A percentile compares a stretch with the other conserved stretches of the same genome.
Evolutionary conservation across 1,140 invertebrate species (phyloP).

Genomic region (Palaemon carinicauda): DNA sequence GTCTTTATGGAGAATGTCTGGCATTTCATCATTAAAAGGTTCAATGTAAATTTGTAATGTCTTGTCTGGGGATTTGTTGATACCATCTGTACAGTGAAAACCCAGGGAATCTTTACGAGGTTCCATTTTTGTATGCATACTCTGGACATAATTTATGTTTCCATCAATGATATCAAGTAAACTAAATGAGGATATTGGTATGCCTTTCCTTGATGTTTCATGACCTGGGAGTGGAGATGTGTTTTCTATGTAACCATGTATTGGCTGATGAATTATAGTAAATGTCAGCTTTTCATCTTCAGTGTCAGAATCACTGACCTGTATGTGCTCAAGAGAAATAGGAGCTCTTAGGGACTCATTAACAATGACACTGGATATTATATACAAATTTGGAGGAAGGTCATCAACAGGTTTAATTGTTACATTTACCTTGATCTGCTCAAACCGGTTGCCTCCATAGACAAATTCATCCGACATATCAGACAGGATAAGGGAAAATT

Average conservation of each 20-base stretch:
- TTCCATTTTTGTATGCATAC: slow-evolving; percentile 65
- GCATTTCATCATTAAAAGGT: slow-evolving; percentile 66
- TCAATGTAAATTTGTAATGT: slow-evolving; percentile 62
- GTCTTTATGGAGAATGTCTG: slow-evolving; percentile 64
- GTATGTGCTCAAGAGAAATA: slow-evolving; percentile 63
- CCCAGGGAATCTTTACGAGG: slow-evolving; percentile 63
- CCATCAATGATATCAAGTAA: slow-evolving; percentile 62
- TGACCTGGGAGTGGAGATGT: slow-evolving; percentile 64
- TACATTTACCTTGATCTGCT: slow-evolving; percentile 63
- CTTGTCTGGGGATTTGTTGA: slow-evolving; percentile 61
- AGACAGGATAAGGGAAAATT: slow-evolving; percentile 63
- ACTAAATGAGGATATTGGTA: slow-evolving; percentile 64
- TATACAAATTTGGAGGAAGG: slow-evolving; percentile 61
- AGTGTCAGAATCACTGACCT: slow-evolving; percentile 64
- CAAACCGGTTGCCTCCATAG: slow-evolving; percentile 61
- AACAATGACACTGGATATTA: slow-evolving; percentile 61
- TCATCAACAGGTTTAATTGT: slow-evolving; percentile 64
- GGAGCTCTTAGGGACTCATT: slow-evolving; percentile 63
- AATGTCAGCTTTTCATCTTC: slow-evolving; percentile 64
- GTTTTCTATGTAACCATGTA: slow-evolving; percentile 66
- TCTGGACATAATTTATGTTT: slow-evolving; percentile 66
- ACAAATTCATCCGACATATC: slow-evolving; percentile 63
- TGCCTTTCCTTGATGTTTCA: slow-evolving; percentile 63
- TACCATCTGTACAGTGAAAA: slow-evolving; percentile 65
- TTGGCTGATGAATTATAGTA: slow-evolving; percentile 63